These are phyloP conservation scores for Cryptus viduatorius DNA, from an alignment of 2,888 invertebrate genomes.

Conservation along the genomic window DNA sequence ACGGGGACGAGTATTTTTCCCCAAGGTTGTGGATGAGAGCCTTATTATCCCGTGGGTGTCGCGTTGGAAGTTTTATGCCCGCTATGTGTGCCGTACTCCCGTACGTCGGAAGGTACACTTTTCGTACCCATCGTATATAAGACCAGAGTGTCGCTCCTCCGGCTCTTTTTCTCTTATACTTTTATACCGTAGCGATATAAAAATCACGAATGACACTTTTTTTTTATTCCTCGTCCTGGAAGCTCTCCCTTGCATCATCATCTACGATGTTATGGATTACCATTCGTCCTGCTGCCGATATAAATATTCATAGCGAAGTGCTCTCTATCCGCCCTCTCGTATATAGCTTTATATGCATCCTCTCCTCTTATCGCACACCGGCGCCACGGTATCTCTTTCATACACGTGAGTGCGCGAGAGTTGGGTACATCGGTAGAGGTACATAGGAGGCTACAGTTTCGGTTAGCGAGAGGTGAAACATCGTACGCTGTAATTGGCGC, in stretches of 20 bases:
- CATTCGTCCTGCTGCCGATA: conserved; percentile 62
- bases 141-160: neutral
- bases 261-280: conserved; percentile 44
- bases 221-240: conserved; percentile 26
- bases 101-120: neutral
- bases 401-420: conserved; percentile 4
- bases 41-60: conserved; percentile 44
- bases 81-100: conserved; percentile 3
- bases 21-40: conserved; percentile 11
- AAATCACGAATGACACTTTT: conserved; percentile 45
- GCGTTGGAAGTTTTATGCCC: conserved; percentile 30
- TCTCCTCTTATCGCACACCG: neutral
- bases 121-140: conserved; percentile 2
- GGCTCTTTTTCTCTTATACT: neutral
- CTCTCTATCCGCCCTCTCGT: conserved; percentile 7
- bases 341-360: neutral
- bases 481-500: conserved; percentile 26
- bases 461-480: conserved; percentile 8
- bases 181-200: conserved; percentile 7
- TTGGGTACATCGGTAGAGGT: conserved; percentile 45
- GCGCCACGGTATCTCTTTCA: conserved; percentile 19
- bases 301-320: conserved; percentile 77
- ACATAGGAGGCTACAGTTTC: conserved; percentile 3
- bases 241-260: conserved; percentile 32
- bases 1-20: conserved; percentile 8